Evolutionary conservation across 1,140 invertebrate species (phyloP), one percentile per base, ranked within the genome.

Genomic region (Helicoverpa armigera): DNA sequence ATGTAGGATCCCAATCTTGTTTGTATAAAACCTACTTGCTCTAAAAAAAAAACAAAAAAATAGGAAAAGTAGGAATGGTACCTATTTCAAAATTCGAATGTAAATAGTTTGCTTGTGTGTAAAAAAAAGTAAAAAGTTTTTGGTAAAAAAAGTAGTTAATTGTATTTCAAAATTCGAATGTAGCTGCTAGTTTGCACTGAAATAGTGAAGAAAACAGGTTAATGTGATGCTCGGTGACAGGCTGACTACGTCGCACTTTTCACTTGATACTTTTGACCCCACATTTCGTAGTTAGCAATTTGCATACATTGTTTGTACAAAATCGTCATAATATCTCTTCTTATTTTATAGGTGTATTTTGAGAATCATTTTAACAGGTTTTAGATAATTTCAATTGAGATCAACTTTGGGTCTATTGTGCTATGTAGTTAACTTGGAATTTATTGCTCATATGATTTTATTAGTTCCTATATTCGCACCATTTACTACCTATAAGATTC

Each of bases 171-270:
- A 43, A 43, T 43, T 43, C 35, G 35, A 70, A 9, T 51, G 4
- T 29, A 69, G 61, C 7, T 67, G 23, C 43, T 16, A 16, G 14
- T 9, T 14, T 48, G 31, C 5, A 50, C 2, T 10, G 53, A 54
- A 72, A 18, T 54, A 31, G 12, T 72, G 69, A 14, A 54, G 50
- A 54, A 54, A 29, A 51, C 18, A 31, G 69, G 69, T 54, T n/a
- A 72, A 54, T 70, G 48, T n/a, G 67, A 70, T 70, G 67, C 69
- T 10, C 13, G 18, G 50, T 70, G 67, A 74, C 72, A 60, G 54
- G 23, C 11, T 58, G n/a, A 58, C 54, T 58, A 56, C 70, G 31
- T 35, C 31, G n/a, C 70, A 74, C 70, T 74, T 58, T 35, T 51
- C 35, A 69, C 65, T 69, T 69, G 16, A 50, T 72, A 53, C 48